Conservation (phyloP, 2,113 vertebrate species). For the Dicentrarchus labrax region DNA sequence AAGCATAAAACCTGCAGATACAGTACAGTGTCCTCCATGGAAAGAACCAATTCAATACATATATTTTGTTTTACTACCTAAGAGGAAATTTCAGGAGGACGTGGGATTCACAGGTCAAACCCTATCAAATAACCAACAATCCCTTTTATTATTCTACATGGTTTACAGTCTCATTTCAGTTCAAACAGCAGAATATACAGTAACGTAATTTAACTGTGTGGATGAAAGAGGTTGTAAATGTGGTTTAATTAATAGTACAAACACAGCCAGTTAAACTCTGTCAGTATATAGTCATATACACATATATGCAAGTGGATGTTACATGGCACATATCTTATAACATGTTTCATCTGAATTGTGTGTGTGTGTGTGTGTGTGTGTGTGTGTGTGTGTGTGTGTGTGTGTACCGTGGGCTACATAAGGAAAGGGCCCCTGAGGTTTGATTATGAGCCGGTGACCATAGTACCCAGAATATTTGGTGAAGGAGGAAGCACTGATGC, state of each 20-base stretch:
- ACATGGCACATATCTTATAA: slow-evolving; percentile 15
- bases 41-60: neutral
- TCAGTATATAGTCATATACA: neutral
- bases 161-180: slow-evolving; percentile 11
- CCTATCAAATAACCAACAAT: neutral
- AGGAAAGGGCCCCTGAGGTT: slow-evolving; percentile 64
- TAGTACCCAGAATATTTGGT: slow-evolving; percentile 42
- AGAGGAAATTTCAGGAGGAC: neutral
- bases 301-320: neutral
- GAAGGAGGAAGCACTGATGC: slow-evolving; percentile 50
- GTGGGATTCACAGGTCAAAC: too few relatives aligned
- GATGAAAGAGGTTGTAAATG: slow-evolving; percentile 9
- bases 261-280: slow-evolving; percentile 19
- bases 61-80: too few relatives aligned
- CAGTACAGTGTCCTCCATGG: neutral
- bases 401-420: neutral
- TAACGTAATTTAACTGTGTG: slow-evolving; percentile 5
- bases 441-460: slow-evolving; percentile 67
- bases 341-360: slow-evolving; percentile 19
- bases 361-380: slow-evolving; percentile 24
- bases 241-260: neutral
- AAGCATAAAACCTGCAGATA: neutral
- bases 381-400: slow-evolving; percentile 25
- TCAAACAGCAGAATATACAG: neutral
- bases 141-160: slow-evolving; percentile 6